phyloP scores from a whole-genome alignment of 2,888 invertebrate species.

The Apodemia hepburni region DNA sequence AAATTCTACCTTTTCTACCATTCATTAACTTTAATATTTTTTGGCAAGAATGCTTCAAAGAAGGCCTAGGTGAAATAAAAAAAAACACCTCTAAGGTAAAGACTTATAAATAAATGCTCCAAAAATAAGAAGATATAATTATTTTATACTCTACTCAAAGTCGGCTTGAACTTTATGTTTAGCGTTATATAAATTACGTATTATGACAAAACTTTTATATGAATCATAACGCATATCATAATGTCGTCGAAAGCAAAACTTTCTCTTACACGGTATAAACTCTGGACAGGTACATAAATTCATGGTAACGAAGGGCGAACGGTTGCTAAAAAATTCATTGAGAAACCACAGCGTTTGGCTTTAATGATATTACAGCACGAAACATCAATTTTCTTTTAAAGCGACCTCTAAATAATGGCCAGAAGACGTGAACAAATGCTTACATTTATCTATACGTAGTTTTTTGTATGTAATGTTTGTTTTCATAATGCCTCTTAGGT shows the following conservation, averaged over 20 bases:
- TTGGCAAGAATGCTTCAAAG: too few relatives aligned
- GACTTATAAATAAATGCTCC: too few relatives aligned
- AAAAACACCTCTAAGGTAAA: too few relatives aligned
- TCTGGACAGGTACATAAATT: slow-evolving; percentile 4
- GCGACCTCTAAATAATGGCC: not conserved
- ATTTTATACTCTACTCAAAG: not conserved
- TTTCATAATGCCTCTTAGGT: too few relatives aligned
- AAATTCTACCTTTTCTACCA: too few relatives aligned
- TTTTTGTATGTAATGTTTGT: too few relatives aligned
- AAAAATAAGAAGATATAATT: too few relatives aligned
- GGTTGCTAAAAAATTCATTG: slow-evolving; percentile 16
- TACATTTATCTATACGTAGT: too few relatives aligned
- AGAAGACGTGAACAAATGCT: not conserved
- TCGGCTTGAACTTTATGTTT: not conserved
- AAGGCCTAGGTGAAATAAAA: too few relatives aligned
- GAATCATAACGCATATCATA: not conserved
- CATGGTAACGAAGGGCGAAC: slow-evolving; percentile 16
- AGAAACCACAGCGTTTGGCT: slow-evolving; percentile 14
- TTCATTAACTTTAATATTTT: too few relatives aligned
- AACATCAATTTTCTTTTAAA: slow-evolving; percentile 18
- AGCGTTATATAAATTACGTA: not conserved
- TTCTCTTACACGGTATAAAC: not conserved
- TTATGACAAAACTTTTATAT: not conserved
- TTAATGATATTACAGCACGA: slow-evolving; percentile 16
- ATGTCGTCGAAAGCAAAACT: not conserved